Percentiles rank a stretch among this genome's conserved stretches.
Evolutionary conservation across 2,113 vertebrate genomes (phyloP).

Genomic region (Neopipo cinnamomea): DNA sequence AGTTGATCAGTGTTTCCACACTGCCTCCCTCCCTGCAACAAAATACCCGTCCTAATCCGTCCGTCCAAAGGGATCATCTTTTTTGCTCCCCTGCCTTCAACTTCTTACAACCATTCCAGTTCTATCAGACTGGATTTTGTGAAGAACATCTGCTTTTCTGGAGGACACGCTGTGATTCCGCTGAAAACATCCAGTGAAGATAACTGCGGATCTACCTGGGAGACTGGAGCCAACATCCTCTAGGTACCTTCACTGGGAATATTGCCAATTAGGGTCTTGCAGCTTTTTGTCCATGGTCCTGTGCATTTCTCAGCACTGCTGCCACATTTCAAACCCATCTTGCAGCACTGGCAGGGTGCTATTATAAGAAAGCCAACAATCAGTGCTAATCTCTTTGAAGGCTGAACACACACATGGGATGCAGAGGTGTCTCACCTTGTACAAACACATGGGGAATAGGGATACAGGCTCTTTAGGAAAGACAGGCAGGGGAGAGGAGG

Average conservation of each 20-base stretch:
- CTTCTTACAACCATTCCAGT: not conserved
- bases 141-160: not conserved
- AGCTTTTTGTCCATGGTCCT: not conserved
- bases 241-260: not conserved
- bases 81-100: not conserved
- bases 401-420: not conserved
- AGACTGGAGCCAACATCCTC: not conserved
- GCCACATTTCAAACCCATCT: not conserved
- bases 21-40: not conserved
- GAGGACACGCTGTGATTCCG: not conserved
- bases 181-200: not conserved
- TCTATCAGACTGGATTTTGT: not conserved
- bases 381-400: not conserved
- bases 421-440: not conserved
- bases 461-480: not conserved
- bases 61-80: not conserved
- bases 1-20: not conserved
- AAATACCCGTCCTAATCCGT: not conserved
- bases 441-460: not conserved
- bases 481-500: not conserved
- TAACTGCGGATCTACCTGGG: not conserved
- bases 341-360: not conserved
- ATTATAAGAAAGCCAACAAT: not conserved
- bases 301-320: not conserved
- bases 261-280: not conserved